Evolutionary conservation across 2,888 invertebrate genomes (phyloP), one percentile per base, ranked within the genome.

Genomic region (Celastrina argiolus): DNA sequence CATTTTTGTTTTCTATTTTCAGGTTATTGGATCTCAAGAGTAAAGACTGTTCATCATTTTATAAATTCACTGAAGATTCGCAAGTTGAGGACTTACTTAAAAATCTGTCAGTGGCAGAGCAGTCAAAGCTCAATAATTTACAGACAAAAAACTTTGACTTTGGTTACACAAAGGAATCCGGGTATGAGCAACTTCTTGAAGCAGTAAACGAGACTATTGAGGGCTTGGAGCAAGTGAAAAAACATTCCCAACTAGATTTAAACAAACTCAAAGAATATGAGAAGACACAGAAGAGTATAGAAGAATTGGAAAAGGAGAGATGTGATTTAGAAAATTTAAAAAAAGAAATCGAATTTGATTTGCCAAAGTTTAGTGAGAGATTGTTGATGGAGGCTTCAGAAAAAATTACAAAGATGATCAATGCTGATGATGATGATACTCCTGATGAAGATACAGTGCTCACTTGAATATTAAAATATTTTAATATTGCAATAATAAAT

Each of bases 171-270:
- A 81, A 85, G 28, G 76, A 78, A 0, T 80, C 78, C 0, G 89
- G 90, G 0, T 88, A 88, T 65, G 79, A 83, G 58, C 85, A 90
- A 66, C 69, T 92, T 0, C 63, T 90, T 1, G 86, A 90, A 0
- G 88, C 89, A 0, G 87, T 92, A 0, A 84, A 81, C 0, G 88
- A 91, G 56, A 86, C 90, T 0, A 81, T 89, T 0, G 79, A 83
- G 0, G 88, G 88, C 0, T 70, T 92, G 1, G 84, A 84, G 31
- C 76, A 84, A 16, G 87, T 92, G 0, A 88, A 87, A 71, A 84
- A 78, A 22, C 83, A 87, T 68, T 90, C 87, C 0, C 80, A 85
- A 1, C 69, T 91, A 3, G 84, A 89, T 34, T 4, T 74, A 0
- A 69, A 75, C 0, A 88, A 86, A 67, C 85, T 87, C 39, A 76